These are phyloP conservation scores for Heliocidaris erythrogramma DNA, from an alignment of 35 echinoderm and acorn worm genomes.

Conservation along the genomic window DNA sequence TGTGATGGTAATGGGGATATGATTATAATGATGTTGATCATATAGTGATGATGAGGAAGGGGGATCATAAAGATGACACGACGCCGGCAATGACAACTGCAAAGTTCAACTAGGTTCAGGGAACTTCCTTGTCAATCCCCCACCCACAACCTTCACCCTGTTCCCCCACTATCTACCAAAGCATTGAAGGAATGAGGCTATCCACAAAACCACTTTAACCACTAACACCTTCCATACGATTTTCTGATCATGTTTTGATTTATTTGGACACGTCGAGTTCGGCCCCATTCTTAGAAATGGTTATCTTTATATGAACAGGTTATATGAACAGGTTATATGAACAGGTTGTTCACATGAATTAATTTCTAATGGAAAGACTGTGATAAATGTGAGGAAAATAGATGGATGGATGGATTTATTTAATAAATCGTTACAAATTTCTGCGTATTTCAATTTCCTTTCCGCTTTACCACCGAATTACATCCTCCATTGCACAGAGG, in stretches of 20 bases:
- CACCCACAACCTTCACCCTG: background rate
- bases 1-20: background rate
- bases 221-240: background rate
- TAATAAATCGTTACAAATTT: background rate
- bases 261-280: background rate
- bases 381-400: background rate
- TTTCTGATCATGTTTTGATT: background rate
- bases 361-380: background rate
- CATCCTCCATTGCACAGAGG: background rate
- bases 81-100: background rate
- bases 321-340: no score
- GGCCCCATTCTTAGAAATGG: background rate
- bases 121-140: background rate
- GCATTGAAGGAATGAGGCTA: background rate
- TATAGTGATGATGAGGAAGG: background rate
- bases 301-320: background rate
- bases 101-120: background rate
- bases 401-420: background rate
- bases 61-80: background rate
- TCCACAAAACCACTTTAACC: background rate
- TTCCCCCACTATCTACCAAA: background rate
- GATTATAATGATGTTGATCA: background rate
- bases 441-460: constrained; percentile 36
- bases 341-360: background rate
- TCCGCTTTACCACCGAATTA: constrained; percentile 1